Conservation (phyloP, 2,888 invertebrate genomes). For the Pyrgus malvae region DNA sequence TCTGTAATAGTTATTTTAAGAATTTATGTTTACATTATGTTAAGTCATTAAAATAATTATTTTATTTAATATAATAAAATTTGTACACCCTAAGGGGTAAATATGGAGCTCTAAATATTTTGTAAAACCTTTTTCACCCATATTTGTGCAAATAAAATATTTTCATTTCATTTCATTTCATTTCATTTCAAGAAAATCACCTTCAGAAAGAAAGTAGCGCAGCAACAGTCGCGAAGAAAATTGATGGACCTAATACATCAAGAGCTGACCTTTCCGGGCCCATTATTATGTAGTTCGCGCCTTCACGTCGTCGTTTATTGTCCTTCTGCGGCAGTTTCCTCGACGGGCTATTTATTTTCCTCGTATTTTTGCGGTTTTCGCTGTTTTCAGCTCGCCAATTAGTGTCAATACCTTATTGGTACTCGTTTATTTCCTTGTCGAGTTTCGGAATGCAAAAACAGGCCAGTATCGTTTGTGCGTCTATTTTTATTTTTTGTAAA, state of each 20-base stretch:
- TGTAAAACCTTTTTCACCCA: too few relatives aligned
- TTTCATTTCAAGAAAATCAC: background rate
- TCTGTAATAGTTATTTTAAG: too few relatives aligned
- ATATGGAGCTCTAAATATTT: too few relatives aligned
- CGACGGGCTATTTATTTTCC: slow-evolving; percentile 45
- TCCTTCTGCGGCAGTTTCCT: slow-evolving; percentile 34
- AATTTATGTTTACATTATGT: too few relatives aligned
- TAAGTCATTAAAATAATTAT: too few relatives aligned
- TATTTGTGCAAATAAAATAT: too few relatives aligned
- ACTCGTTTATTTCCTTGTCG: background rate
- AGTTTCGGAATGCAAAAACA: background rate
- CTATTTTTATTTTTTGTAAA: background rate
- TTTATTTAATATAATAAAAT: too few relatives aligned
- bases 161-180: too few relatives aligned
- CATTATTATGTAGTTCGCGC: slow-evolving; percentile 51
- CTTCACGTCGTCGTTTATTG: slow-evolving; percentile 43
- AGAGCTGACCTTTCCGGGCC: slow-evolving; percentile 45
- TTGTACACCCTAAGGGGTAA: too few relatives aligned
- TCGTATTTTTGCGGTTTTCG: slow-evolving; percentile 38
- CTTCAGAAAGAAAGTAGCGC: background rate
- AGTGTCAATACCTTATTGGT: slow-evolving; percentile 19
- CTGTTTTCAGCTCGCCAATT: slow-evolving; percentile 35
- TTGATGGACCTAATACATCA: slow-evolving; percentile 46
- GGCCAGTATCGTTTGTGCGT: too few relatives aligned
- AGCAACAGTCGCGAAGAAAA: slow-evolving; percentile 26